A percentile compares a stretch with the other conserved stretches of the same genome.
These are phyloP conservation scores for Callithrix jacchus DNA, from an alignment of 2,113 vertebrate species.

Conservation along the genomic window DNA sequence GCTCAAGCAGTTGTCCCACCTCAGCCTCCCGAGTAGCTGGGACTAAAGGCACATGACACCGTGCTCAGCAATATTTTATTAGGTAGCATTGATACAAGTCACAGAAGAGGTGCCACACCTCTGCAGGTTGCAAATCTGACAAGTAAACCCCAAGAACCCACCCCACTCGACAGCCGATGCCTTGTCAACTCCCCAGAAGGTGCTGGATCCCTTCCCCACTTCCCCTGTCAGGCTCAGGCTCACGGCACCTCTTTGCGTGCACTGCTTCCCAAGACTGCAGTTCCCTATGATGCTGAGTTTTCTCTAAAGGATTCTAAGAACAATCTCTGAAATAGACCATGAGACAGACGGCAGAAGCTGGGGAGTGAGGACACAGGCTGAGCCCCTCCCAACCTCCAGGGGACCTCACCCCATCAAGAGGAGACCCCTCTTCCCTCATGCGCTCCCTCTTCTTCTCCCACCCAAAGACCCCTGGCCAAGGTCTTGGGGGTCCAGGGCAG, in stretches of 20 bases:
- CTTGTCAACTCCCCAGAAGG: neutral
- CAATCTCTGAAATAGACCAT: neutral
- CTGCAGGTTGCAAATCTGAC: neutral
- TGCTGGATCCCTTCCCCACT: neutral
- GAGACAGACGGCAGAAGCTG: too few species aligned
- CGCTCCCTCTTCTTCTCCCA: too few species aligned
- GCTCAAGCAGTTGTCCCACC: too few species aligned
- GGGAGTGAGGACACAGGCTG: neutral
- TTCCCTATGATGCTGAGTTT: neutral
- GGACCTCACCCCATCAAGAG: too few species aligned
- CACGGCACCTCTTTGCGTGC: rapidly evolving
- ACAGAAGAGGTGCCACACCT: too few species aligned
- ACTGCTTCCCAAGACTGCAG: too few species aligned
- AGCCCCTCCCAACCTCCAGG: neutral
- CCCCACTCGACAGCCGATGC: neutral
- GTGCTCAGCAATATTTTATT: too few species aligned
- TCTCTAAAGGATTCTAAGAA: neutral
- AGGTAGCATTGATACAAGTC: rapidly evolving
- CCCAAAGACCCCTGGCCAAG: neutral
- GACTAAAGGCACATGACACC: too few species aligned
- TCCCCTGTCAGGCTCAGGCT: too few species aligned
- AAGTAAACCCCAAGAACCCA: too few species aligned
- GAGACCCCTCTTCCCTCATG: neutral
- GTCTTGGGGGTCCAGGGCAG: neutral
- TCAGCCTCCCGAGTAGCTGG: too few species aligned